Percentiles rank a stretch among this genome's conserved stretches.
phyloP scores from a whole-genome alignment of 2,888 invertebrate genomes.

The Conus canariensis region DNA sequence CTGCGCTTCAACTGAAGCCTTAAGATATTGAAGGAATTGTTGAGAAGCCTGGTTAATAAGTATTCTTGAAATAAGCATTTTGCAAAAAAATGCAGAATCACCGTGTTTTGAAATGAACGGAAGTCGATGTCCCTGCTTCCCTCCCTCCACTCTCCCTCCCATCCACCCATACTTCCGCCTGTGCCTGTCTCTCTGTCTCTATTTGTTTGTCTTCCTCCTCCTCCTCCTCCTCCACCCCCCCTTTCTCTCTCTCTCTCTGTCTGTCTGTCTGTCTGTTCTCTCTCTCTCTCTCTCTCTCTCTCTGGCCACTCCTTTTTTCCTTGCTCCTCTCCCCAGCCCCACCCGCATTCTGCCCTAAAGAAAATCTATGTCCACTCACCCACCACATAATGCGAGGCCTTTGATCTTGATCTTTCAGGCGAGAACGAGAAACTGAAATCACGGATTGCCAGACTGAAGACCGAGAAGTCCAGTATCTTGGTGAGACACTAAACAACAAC shows the following conservation, averaged over 20 bases:
- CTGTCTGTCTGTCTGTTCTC: background rate
- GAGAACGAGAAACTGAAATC: conserved; percentile 39
- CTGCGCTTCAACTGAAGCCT: no score
- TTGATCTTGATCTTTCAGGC: background rate
- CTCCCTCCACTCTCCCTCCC: no score
- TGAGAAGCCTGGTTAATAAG: no score
- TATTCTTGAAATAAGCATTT: no score
- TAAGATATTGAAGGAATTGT: no score
- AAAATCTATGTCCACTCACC: background rate
- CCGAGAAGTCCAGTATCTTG: conserved; percentile 36
- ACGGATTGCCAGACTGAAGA: conserved; percentile 19
- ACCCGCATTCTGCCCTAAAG: background rate
- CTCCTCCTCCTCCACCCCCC: background rate
- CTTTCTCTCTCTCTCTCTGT: background rate
- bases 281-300: background rate
- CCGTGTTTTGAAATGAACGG: background rate
- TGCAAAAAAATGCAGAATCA: no score
- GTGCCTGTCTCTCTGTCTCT: background rate
- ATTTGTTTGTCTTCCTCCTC: background rate
- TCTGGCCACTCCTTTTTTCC: background rate
- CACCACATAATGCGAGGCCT: no score
- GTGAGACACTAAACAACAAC: background rate
- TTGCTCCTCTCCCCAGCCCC: background rate
- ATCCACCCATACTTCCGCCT: background rate
- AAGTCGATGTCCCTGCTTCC: background rate